Evolutionary conservation across 2,888 invertebrate genomes (phyloP), one percentile per base, ranked within the genome.

Genomic region (Lysandra coridon): DNA sequence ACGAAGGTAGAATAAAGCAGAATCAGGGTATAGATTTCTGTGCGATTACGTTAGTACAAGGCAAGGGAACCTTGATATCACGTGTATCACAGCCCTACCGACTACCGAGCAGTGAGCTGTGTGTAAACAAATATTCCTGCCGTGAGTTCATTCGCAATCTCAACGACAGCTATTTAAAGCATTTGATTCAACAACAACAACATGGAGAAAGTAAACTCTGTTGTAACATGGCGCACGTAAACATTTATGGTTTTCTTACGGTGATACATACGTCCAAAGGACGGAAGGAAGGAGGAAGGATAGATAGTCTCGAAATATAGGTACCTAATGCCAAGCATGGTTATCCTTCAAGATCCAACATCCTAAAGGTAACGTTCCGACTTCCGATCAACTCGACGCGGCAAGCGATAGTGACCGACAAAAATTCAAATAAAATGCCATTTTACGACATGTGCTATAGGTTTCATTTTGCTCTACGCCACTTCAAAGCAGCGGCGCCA

Each of bases 101-200:
- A 57, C n/a, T 17, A 57, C 57, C 77, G 60, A 57, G 78, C 64
- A 4, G 64, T 6, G 40, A n/a, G 30, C 78, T 17, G 44, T 78
- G 73, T 78, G 79, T 78, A 81, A 81, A 79, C 79, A 80, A 80
- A 77, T 80, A 79, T 81, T 75, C 77, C 53, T 78, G 80, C 74
- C 62, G 78, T 69, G 78, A 79, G 80, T 81, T 76, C 80, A 78
- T 79, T 78, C 78, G 79, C 80, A 78, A 73, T 33, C 79, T 49
- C 79, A 79, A 80, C 78, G 73, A 80, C 79, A 80, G 79, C 80
- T 80, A 80, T 80, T 80, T 80, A 80, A 78, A 80, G 79, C 76
- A 64, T 73, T 80, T 73, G 76, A 80, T 79, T 80, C 78, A 80
- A 78, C 75, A 23, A 23, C 37, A 37, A 10, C n/a, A 33, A 73